A percentile compares a stretch with the other conserved stretches of the same genome.
phyloP scores from a whole-genome alignment of 2,113 vertebrate species.

The Nothobranchius furzeri region DNA sequence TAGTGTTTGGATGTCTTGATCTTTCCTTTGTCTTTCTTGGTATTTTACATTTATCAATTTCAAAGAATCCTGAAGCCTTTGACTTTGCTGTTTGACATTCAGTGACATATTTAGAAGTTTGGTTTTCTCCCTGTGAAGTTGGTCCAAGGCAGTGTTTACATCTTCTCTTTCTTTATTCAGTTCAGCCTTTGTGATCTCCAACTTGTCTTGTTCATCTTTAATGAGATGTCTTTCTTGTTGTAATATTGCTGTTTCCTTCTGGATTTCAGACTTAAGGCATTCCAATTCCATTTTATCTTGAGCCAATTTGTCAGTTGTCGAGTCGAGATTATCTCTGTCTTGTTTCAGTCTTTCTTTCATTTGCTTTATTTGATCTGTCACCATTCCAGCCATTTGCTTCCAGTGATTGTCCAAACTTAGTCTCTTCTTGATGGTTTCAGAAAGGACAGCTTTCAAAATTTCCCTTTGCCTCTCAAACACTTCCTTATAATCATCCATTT shows the following conservation, averaged over 20 bases:
- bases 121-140: background rate
- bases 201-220: background rate
- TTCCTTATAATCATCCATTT: too few species aligned
- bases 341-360: too few species aligned
- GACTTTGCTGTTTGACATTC: background rate
- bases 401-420: too few species aligned
- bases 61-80: background rate
- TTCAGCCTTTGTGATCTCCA: background rate
- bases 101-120: background rate
- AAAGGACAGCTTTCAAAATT: too few species aligned
- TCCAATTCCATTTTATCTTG: background rate
- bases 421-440: too few species aligned
- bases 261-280: background rate
- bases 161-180: background rate
- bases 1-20: background rate
- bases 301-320: background rate
- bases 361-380: too few species aligned
- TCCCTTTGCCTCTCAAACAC: too few species aligned
- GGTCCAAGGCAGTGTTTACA: background rate
- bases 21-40: background rate
- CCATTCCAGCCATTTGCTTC: too few species aligned
- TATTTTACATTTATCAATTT: background rate
- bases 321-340: background rate
- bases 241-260: background rate
- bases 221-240: background rate